Base-by-base conservation (phyloP, 2,888 invertebrate genomes). In the Morpho achilles region DNA sequence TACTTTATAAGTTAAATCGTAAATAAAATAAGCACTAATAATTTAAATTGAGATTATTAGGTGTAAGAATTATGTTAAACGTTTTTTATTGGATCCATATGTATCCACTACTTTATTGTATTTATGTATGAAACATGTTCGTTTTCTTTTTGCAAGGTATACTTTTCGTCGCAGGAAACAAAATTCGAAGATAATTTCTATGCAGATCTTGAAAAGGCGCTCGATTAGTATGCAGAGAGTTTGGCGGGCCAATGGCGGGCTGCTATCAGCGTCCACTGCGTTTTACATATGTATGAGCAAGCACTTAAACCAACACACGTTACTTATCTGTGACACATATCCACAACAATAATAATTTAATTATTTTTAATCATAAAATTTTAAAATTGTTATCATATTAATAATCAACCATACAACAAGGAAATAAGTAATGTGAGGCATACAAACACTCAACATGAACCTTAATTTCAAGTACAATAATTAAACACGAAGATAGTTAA, bases 271-370 rank as follows among this genome's bases (percentile, higher is more conserved):
- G 75, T 71, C 76, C 76, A 73, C 74, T 72, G 75, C 71, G 74
- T 70, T 63, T 74, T 87, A 84, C 87, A 89, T 88, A 89, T 87
- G 80, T 83, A 89, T 87, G 80, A 85, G 77, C 67, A 67, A 67
- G 69, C 70, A 73, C 74, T 74, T 73, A 74, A 76, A 76, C 75
- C 74, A 81, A 81, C 79, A 79, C 77, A 77, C 72, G 73, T 67
- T 71, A 68, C 73, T 69, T 76, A 84, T 76, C 87, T 87, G 76
- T 89, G 89, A 87, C 88, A 89, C 75, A 87, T 78, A 85, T 85
- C 77, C 70, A 68, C 66, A 69, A 75, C 71, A 69, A 39, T 53
- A 45, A 73, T 57, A 66, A 67, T 70, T 73, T 66, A 72, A 75
- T 71, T 68, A 71, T 77, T 77, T 71, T 74, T 71, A 69, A 69